These are phyloP conservation scores for Bolinopsis microptera DNA, from an alignment of 37 sponge, comb jelly and placozoan species.

Conservation along the genomic window DNA sequence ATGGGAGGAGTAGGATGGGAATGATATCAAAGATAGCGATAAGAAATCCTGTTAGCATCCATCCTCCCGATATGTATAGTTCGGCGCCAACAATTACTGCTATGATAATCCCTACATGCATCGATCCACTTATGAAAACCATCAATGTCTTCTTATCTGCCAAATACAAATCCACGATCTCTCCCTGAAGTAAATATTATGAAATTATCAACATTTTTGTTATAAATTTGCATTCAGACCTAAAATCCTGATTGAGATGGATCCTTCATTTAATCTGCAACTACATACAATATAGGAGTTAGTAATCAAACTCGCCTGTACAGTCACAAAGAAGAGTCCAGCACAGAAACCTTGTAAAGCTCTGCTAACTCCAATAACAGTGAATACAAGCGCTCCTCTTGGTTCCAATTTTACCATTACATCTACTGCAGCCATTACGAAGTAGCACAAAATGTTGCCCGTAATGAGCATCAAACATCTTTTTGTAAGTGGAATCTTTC, in stretches of 20 bases:
- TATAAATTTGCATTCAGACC: too few species aligned
- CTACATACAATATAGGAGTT: too few species aligned
- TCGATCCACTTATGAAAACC: background rate
- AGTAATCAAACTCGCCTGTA: background rate
- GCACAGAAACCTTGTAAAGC: background rate
- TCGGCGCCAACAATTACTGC: background rate
- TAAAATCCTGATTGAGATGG: too few species aligned
- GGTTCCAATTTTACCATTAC: background rate
- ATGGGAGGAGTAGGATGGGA: background rate
- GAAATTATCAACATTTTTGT: background rate
- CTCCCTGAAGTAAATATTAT: constrained; percentile 17
- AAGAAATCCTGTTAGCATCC: background rate
- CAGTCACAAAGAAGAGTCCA: background rate
- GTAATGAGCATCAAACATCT: background rate
- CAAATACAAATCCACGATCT: background rate
- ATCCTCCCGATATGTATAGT: background rate
- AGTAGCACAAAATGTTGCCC: background rate
- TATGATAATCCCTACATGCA: background rate
- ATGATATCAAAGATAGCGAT: background rate
- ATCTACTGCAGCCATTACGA: background rate
- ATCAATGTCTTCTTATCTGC: background rate
- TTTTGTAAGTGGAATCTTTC: background rate
- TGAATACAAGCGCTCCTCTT: background rate
- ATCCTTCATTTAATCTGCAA: too few species aligned
- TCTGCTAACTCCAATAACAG: background rate